Evolutionary conservation across 2,113 vertebrate genomes (phyloP).

Genomic region (Osmerus eperlanus): DNA sequence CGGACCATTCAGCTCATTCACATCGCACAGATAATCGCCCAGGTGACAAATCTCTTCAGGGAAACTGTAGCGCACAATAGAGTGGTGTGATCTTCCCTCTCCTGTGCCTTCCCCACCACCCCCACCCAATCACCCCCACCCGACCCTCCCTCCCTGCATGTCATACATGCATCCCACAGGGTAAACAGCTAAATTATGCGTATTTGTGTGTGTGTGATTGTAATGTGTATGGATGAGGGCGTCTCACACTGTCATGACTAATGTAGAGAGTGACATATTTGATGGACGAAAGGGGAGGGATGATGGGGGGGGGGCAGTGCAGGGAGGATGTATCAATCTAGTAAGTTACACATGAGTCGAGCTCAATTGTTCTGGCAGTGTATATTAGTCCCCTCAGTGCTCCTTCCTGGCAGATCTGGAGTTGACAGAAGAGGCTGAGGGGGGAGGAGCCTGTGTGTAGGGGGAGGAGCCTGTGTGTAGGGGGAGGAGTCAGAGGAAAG

Average conservation of each 20-base stretch:
- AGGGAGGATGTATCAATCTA: conserved; percentile 10
- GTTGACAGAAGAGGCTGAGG: conserved; percentile 12
- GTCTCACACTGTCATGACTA: not conserved
- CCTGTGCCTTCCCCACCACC: conserved; percentile 22
- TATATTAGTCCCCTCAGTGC: no score
- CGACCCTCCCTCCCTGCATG: no score
- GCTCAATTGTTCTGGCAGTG: not conserved
- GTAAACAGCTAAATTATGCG: not conserved
- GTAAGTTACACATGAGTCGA: conserved; percentile 2
- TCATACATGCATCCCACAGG: conserved; percentile 7
- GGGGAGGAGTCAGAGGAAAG: no score
- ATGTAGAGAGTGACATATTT: conserved; percentile 8
- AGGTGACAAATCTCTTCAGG: no score
- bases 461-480: no score
- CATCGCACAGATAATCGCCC: no score
- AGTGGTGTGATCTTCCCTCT: no score
- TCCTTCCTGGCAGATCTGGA: conserved; percentile 8
- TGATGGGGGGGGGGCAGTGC: conserved; percentile 15
- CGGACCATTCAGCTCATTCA: no score
- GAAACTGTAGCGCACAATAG: no score
- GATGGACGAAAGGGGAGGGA: not conserved
- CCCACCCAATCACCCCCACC: conserved; percentile 2
- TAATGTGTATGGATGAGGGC: not conserved
- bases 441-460: not conserved
- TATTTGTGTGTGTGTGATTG: not conserved